phyloP scores from a whole-genome alignment of 2,888 invertebrate genomes.

The Drosophila prolongata region DNA sequence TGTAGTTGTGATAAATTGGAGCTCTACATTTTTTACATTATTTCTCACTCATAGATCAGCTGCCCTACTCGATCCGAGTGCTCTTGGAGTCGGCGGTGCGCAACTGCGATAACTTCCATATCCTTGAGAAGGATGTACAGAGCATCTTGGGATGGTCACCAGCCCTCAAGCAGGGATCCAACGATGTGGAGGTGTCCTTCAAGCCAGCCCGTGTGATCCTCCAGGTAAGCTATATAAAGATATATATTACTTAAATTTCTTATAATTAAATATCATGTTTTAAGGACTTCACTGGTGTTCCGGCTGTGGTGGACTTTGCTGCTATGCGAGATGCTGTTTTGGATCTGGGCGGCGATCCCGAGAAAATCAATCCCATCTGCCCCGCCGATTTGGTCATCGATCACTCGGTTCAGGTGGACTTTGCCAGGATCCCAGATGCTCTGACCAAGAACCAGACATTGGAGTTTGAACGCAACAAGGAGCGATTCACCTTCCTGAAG shows the following conservation, averaged over 20 bases:
- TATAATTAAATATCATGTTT: neutral
- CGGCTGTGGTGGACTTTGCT: conserved; percentile 99
- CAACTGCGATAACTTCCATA: conserved; percentile 98
- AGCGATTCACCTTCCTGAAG: conserved; percentile 98
- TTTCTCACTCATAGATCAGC: conserved; percentile 86
- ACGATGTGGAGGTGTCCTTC: conserved; percentile 96
- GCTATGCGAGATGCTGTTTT: conserved; percentile 98
- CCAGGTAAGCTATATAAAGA: conserved; percentile 87
- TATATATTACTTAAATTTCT: neutral
- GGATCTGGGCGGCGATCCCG: conserved; percentile 93
- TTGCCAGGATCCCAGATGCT: conserved; percentile 93
- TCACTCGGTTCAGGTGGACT: conserved; percentile 99
- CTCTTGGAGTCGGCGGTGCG: conserved; percentile 97
- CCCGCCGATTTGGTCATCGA: conserved; percentile 99
- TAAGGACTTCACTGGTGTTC: conserved; percentile 98
- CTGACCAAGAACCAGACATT: conserved; percentile 95
- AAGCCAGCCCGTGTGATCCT: conserved; percentile 98
- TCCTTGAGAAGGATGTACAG: conserved; percentile 93
- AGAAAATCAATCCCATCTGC: conserved; percentile 98
- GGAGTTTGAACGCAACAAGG: conserved; percentile 97
- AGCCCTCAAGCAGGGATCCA: conserved; percentile 80
- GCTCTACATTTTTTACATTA: neutral
- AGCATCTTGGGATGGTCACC: conserved; percentile 95
- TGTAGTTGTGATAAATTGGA: neutral
- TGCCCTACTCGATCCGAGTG: conserved; percentile 96